A percentile compares a stretch with the other conserved stretches of the same genome.
Evolutionary conservation across 92 coral and sea anemone genomes (phyloP).

Genomic region (Virgularia gustaviana): DNA sequence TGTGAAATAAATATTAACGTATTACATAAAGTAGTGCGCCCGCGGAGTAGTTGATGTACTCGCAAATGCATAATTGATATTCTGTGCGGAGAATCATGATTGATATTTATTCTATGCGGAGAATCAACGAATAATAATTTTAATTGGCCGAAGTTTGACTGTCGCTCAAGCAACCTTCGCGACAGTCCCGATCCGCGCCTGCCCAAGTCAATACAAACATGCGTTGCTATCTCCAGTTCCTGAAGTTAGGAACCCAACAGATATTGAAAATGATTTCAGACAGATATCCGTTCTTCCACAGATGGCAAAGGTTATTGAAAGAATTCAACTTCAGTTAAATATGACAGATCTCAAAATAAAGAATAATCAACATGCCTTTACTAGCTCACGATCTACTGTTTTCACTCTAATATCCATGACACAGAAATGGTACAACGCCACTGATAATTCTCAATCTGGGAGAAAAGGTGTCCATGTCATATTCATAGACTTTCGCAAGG

Average conservation of each 20-base stretch:
- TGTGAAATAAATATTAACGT: too few relatives aligned
- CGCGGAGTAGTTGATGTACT: too few relatives aligned
- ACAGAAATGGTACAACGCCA: slow-evolving; percentile 24
- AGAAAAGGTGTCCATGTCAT: slow-evolving; percentile 27
- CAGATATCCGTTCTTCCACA: slow-evolving; percentile 31
- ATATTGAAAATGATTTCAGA: slow-evolving; percentile 28
- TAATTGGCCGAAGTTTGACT: too few relatives aligned
- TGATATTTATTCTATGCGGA: too few relatives aligned
- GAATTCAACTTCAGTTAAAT: slow-evolving; percentile 13
- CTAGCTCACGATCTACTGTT: slow-evolving; percentile 9
- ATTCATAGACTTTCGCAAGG: slow-evolving; percentile 20
- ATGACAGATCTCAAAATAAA: slow-evolving; percentile 7
- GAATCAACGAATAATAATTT: too few relatives aligned
- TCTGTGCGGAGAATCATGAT: too few relatives aligned
- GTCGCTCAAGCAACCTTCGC: too few relatives aligned
- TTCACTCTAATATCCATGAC: slow-evolving; percentile 7
- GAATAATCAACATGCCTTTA: slow-evolving; percentile 33
- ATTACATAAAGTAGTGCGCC: too few relatives aligned
- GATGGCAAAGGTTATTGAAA: slow-evolving; percentile 29
- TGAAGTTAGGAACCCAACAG: slow-evolving; percentile 10
- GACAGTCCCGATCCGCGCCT: too few relatives aligned
- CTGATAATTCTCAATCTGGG: slow-evolving; percentile 14
- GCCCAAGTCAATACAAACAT: slow-evolving; percentile 19
- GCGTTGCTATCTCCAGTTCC: slow-evolving; percentile 20
- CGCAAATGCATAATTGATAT: too few relatives aligned